Base-by-base conservation (phyloP, 2,888 invertebrate species). In the Herminia tarsipennalis region DNA sequence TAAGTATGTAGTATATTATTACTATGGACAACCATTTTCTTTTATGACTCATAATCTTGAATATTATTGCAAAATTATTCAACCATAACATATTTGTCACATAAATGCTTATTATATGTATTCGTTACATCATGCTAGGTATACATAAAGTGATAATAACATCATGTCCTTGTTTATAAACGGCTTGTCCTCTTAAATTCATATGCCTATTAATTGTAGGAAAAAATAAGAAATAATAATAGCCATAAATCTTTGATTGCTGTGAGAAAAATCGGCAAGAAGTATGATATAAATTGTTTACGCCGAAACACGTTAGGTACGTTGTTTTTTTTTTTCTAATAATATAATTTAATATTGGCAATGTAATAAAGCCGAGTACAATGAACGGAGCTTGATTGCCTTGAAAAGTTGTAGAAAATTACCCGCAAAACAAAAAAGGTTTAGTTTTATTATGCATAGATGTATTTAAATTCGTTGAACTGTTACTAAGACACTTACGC, bases 331-430 rank as follows among this genome's bases (percentile, higher is more conserved):
- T 52, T 49, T 46, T 56, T 45, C 38, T 55, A 51, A 43, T 63
- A 60, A 55, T 66, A 68, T 73, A 61, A 69, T 66, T 74, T 73
- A 55, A 73, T 71, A 65, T 65, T 56, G 62, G 44, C 66, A 56
- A 48, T 22, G 70, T 73, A 76, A 77, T 80, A 76, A 77, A 81
- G 56, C 66, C 53, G 85, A 81, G 88, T 86, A 87, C 87, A 86
- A 81, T 83, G 88, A 86, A 85, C 88, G 84, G 72, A 72, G 70
- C 78, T 56, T 37, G 84, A 78, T 87, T 70, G 77, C 89, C 89
- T 89, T 89, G 88, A 83, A 58, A 85, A 80, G 78, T 68, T 60
- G 81, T 76, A 68, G 56, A 69, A 70, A 70, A 73, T 68, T 61
- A 70, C 66, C 58, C 59, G 42, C 56, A 71, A 69, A 68, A 70